phyloP scores from a whole-genome alignment of 2,888 invertebrate species.

The Pheosia tremula region DNA sequence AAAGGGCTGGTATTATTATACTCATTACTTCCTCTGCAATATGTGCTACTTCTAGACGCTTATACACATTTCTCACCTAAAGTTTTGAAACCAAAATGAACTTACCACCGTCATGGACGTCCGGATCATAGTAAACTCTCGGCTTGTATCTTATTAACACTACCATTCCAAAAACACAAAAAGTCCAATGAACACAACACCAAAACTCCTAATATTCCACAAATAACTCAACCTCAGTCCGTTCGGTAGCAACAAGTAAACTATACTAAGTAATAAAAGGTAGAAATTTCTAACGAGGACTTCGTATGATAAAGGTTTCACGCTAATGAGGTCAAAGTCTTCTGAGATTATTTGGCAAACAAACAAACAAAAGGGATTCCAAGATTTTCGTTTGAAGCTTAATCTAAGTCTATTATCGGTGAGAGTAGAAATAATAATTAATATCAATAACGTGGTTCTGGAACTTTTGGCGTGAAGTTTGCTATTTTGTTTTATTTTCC shows the following conservation, averaged over 20 bases:
- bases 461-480: too few species aligned
- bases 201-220: constrained; percentile 10
- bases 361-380: constrained; percentile 28
- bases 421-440: background rate
- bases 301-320: constrained; percentile 3
- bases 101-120: constrained; percentile 14
- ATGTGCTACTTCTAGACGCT: too few species aligned
- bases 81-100: background rate
- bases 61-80: too few species aligned
- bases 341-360: constrained; percentile 23
- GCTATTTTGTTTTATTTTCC: too few species aligned
- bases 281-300: constrained; percentile 17
- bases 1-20: too few species aligned
- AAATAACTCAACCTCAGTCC: constrained; percentile 10
- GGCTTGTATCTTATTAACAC: constrained; percentile 17
- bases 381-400: constrained; percentile 9
- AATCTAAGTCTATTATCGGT: background rate
- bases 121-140: constrained; percentile 8
- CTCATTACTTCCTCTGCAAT: too few species aligned
- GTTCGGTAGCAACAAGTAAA: constrained; percentile 17
- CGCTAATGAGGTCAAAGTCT: constrained; percentile 42
- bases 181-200: too few species aligned
- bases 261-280: constrained; percentile 28
- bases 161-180: constrained; percentile 9
- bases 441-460: too few species aligned